These are phyloP conservation scores for Sebastolobus altivelis DNA, from an alignment of 2,797 vertebrate genomes.

Conservation along the genomic window DNA sequence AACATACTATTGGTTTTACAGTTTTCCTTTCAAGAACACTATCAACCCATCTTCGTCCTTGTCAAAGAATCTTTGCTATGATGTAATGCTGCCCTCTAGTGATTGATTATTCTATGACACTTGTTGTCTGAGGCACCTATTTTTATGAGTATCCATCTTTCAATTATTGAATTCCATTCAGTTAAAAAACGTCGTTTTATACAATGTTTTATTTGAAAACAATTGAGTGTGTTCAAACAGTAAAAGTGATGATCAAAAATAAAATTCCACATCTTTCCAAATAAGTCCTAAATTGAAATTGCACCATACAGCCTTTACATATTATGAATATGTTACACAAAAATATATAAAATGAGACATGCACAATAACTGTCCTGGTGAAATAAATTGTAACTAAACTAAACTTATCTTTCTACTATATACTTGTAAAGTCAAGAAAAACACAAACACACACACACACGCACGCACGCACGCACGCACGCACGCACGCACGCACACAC, in stretches of 20 bases:
- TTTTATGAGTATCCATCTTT: not conserved
- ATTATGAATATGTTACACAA: constrained; percentile 6
- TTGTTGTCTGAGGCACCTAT: no score
- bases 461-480: no score
- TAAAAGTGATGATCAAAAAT: not conserved
- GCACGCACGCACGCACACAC: no score
- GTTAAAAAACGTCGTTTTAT: not conserved
- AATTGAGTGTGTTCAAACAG: not conserved
- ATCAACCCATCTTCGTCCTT: not conserved
- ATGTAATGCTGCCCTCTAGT: constrained; percentile 41
- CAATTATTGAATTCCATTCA: not conserved
- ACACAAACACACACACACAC: no score
- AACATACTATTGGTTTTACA: no score
- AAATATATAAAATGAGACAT: constrained; percentile 2
- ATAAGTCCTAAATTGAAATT: not conserved
- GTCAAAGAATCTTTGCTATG: not conserved
- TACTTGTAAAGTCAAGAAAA: no score
- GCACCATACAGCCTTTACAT: not conserved
- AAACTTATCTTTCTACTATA: not conserved
- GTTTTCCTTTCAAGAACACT: not conserved
- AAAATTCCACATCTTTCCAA: not conserved
- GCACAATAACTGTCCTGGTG: not conserved
- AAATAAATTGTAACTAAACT: not conserved
- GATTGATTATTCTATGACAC: not conserved
- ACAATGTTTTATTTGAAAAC: constrained; percentile 23